Evolutionary conservation across 2,888 invertebrate genomes (phyloP).

Genomic region (Hedya salicella): DNA sequence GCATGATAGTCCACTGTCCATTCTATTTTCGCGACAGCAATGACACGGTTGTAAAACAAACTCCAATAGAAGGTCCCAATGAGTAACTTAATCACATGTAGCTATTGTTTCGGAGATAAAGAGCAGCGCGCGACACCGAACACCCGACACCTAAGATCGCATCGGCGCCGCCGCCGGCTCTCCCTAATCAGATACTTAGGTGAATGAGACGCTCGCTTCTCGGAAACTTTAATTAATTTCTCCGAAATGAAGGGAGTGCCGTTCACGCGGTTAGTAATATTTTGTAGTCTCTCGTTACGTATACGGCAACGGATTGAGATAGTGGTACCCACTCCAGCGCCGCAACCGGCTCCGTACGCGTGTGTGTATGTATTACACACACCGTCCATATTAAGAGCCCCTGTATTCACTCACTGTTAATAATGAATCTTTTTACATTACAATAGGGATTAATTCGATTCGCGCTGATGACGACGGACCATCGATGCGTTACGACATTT

Average conservation of each 20-base stretch:
- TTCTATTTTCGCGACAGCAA: neutral
- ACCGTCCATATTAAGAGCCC: constrained; percentile 55
- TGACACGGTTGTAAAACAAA: constrained; percentile 33
- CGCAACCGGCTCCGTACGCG: constrained; percentile 63
- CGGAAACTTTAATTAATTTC: constrained; percentile 77
- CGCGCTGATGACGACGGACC: constrained; percentile 45
- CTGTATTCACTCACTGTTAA: constrained; percentile 47
- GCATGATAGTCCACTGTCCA: neutral
- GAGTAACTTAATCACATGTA: constrained; percentile 40
- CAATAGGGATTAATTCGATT: constrained; percentile 54
- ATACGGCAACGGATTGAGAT: constrained; percentile 62
- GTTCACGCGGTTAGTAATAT: constrained; percentile 65
- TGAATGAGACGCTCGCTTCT: constrained; percentile 70
- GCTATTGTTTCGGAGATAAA: constrained; percentile 38
- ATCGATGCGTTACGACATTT: constrained; percentile 54
- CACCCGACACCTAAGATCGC: constrained; percentile 38
- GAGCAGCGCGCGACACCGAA: constrained; percentile 20
- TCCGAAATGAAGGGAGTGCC: constrained; percentile 66
- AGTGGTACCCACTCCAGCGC: constrained; percentile 59
- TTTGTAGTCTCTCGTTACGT: constrained; percentile 65
- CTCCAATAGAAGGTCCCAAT: constrained; percentile 24
- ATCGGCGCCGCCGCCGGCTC: constrained; percentile 42
- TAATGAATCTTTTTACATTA: constrained; percentile 51
- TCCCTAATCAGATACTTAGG: constrained; percentile 65
- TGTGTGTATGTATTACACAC: constrained; percentile 57